Evolutionary conservation across 2,113 vertebrate genomes (phyloP), one percentile per base, ranked within the genome.

Genomic region (Leiothrix lutea): DNA sequence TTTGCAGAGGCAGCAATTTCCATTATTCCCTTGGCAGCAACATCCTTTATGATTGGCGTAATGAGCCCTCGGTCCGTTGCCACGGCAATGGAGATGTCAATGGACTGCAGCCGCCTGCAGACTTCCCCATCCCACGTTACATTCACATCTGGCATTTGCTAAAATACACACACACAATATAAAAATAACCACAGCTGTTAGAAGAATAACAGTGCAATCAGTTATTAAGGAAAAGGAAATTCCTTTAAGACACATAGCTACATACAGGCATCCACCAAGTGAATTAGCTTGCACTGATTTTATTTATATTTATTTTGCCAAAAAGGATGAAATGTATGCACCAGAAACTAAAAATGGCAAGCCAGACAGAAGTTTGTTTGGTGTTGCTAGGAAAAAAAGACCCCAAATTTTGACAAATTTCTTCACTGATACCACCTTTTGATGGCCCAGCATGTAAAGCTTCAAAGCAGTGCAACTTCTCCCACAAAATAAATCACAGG

Each of bases 91-190:
- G 99, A 98, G 91, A 99, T 99, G 95, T 99, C 98, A 94, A 99
- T 97, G 50, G 97, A 99, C 70, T 98, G 98, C 57, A 99, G 98
- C 18, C 98, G 98, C 80, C 93, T 98, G 24, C 98, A 98, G 70
- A 97, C 98, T 19, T 99, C 98, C 40, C 98, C 98, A 70, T 98
- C 98, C 99, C 99, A 99, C 42, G 97, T 98, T 75, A 98, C 98
- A 14, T 99, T 99, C 72, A 99, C 99, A 94, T 98, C 98, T 66
- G 99, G 99, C 98, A 99, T 98, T 98, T 99, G 99, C 99, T 99
- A 66, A 20, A 83, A 89, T 12, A 84, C 38, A 92, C 64, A 71
- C 35, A 66, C 15, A 56, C 35, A 48, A 12, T 5, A 24, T 5
- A 24, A 28, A 19, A 65, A 80, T 45, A 40, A 26, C 2, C 10